Conservation (phyloP, 2,888 invertebrate genomes). For the Amiota communis region DNA sequence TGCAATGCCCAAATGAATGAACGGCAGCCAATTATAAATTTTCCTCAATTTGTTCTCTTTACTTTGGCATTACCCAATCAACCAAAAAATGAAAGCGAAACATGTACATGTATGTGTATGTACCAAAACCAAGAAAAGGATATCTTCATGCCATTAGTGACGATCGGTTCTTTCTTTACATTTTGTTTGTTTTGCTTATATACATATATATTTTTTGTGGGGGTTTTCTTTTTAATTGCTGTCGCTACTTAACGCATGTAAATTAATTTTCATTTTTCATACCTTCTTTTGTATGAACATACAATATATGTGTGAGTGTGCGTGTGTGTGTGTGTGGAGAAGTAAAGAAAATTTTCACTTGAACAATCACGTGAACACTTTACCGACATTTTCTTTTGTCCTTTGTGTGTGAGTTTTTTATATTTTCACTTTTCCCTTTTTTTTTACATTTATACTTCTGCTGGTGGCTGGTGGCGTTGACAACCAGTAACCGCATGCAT, state of each 20-base stretch:
- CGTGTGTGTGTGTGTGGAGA: too few relatives aligned
- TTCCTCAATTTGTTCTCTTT: slow-evolving; percentile 34
- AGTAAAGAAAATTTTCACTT: too few relatives aligned
- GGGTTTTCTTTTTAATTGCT: slow-evolving; percentile 53
- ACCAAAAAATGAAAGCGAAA: not conserved
- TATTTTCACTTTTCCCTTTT: too few relatives aligned
- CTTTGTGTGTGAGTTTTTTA: too few relatives aligned
- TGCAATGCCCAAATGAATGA: not conserved
- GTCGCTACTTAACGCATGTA: slow-evolving; percentile 67
- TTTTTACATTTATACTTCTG: too few relatives aligned
- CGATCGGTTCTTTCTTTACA: not conserved
- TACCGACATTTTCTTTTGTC: too few relatives aligned
- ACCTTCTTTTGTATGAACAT: too few relatives aligned
- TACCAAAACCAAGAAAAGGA: not conserved
- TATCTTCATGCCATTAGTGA: slow-evolving; percentile 27
- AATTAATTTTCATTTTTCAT: slow-evolving; percentile 52
- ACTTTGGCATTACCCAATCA: slow-evolving; percentile 24
- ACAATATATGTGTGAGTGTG: too few relatives aligned
- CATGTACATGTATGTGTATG: not conserved
- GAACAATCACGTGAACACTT: too few relatives aligned
- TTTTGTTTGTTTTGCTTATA: slow-evolving; percentile 24
- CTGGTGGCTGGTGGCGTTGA: too few relatives aligned
- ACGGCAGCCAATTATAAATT: slow-evolving; percentile 66
- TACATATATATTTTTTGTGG: not conserved
- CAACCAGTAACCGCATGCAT: too few relatives aligned